Percentiles rank a stretch among this genome's conserved stretches.
Conservation (phyloP, 2,888 invertebrate genomes). For the Rhaphigaster nebulosa region DNA sequence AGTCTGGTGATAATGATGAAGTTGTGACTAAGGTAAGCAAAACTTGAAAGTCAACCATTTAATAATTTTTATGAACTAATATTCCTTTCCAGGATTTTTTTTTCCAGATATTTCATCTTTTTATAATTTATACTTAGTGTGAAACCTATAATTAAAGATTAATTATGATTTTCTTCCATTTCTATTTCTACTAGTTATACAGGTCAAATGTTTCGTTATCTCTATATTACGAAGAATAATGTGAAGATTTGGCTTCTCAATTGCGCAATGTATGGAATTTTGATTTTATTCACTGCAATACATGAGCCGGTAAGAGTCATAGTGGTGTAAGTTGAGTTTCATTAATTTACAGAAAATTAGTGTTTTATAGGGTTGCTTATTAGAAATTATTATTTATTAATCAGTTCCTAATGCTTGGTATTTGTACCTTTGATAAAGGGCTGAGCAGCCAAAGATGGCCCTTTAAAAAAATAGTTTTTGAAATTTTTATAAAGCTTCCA, state of each 20-base stretch:
- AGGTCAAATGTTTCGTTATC: background rate
- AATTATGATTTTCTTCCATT: background rate
- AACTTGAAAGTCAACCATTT: background rate
- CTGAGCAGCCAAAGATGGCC: no score
- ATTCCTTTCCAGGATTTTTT: conserved; percentile 11
- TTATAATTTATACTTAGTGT: background rate
- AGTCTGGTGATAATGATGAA: conserved; percentile 54
- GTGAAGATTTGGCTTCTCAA: background rate
- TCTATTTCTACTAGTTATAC: background rate
- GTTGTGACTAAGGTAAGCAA: conserved; percentile 65
- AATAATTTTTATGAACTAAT: conserved; percentile 3
- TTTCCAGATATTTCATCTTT: conserved; percentile 38
- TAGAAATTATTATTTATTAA: background rate
- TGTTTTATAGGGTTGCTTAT: background rate
- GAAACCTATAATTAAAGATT: background rate
- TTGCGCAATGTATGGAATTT: background rate
- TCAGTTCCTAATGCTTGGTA: background rate
- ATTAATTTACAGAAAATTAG: background rate
- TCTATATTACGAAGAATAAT: background rate
- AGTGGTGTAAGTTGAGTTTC: conserved; percentile 3
- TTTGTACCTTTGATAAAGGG: background rate
- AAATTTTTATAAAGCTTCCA: no score
- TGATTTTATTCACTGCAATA: conserved; percentile 11
- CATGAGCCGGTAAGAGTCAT: background rate
- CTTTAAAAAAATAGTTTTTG: background rate